Evolutionary conservation across 2,113 vertebrate genomes (phyloP).

Genomic region (Callipepla squamata): DNA sequence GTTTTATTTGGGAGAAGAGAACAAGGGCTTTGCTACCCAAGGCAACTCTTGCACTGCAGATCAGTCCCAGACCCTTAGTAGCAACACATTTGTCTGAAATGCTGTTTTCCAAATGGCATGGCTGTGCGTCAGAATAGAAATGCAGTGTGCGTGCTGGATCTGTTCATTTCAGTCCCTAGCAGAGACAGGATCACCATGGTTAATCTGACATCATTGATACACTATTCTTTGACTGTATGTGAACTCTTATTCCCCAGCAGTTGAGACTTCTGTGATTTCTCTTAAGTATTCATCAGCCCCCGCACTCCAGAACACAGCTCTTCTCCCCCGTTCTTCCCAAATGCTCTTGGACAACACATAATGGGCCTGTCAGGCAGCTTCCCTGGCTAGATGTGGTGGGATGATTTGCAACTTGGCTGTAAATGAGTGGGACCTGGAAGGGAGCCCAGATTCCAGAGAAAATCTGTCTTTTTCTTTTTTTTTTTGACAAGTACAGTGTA

Average conservation of each 20-base stretch:
- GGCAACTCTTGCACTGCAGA: not conserved
- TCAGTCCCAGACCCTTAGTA: not conserved
- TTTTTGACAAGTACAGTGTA: slow-evolving; percentile 12
- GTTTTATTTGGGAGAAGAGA: not conserved
- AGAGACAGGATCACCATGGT: not conserved
- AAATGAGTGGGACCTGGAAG: slow-evolving; percentile 51
- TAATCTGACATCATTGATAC: not conserved
- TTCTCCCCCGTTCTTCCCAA: slow-evolving; percentile 36
- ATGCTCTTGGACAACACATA: not conserved
- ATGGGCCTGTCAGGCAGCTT: slow-evolving; percentile 4
- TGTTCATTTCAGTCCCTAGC: not conserved
- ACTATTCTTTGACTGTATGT: not conserved
- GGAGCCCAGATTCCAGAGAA: slow-evolving; percentile 59
- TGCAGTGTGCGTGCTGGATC: not conserved
- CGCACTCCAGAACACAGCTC: not conserved
- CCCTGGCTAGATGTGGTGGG: slow-evolving; percentile 43
- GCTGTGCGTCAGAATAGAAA: not conserved
- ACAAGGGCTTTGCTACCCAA: not conserved
- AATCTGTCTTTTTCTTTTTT: not conserved
- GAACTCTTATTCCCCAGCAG: not conserved
- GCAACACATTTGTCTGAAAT: not conserved
- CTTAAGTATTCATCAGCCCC: not conserved
- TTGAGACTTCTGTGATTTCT: not conserved
- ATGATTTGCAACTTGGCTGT: slow-evolving; percentile 55
- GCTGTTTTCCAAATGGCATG: not conserved